Conservation (phyloP, 1,140 invertebrate species). For the Pollicipes pollicipes region DNA sequence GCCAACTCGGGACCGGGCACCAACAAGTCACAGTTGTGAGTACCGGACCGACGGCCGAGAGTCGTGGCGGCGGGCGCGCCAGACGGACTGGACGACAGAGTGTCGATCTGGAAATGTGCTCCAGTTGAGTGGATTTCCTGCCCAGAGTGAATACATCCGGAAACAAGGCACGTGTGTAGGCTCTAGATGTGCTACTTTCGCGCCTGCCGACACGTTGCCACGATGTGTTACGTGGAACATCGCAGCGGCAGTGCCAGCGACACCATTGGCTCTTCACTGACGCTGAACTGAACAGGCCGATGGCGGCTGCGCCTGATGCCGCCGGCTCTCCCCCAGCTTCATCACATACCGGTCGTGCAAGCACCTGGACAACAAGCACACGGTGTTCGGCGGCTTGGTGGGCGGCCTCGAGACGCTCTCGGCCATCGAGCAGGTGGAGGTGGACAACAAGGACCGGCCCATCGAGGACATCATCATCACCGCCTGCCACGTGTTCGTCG, state of each 20-base stretch:
- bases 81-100: too few species aligned
- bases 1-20: conserved; percentile 84
- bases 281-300: too few species aligned
- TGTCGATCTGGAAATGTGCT: too few species aligned
- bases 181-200: too few species aligned
- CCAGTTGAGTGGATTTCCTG: too few species aligned
- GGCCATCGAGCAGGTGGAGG: conserved; percentile 81
- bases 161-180: too few species aligned
- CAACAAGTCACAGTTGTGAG: conserved; percentile 96
- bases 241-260: too few species aligned
- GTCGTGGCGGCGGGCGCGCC: conserved; percentile 24
- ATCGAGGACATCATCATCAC: conserved; percentile 76
- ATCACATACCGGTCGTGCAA: conserved; percentile 93
- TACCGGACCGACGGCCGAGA: conserved; percentile 16
- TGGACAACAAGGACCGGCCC: conserved; percentile 87
- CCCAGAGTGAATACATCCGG: too few species aligned
- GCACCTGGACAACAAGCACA: conserved; percentile 90
- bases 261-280: too few species aligned
- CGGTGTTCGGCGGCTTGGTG: conserved; percentile 90
- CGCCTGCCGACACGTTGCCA: too few species aligned
- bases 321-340: conserved; percentile 52
- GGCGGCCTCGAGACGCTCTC: conserved; percentile 84
- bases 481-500: conserved; percentile 65
- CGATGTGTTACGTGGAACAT: too few species aligned
- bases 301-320: conserved; percentile 2